phyloP scores from a whole-genome alignment of 2,113 vertebrate genomes.

The Formicarius rufipectus region DNA sequence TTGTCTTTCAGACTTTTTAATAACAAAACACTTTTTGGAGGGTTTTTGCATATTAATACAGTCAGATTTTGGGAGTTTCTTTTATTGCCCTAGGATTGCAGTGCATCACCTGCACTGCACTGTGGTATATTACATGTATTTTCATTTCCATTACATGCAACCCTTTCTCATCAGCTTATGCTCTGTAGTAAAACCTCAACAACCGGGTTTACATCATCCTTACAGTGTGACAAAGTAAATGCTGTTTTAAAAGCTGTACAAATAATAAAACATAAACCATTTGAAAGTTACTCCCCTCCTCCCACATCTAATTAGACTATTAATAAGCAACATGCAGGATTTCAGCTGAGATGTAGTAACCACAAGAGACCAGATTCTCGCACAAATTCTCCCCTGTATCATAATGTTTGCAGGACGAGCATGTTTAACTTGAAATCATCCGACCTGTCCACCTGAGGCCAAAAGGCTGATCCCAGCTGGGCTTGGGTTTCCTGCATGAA shows the following conservation, averaged over 20 bases:
- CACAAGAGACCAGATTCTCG: neutral
- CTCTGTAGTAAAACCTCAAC: neutral
- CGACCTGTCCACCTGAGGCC: neutral
- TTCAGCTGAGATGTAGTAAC: neutral
- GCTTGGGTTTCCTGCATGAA: neutral
- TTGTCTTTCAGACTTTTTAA: neutral
- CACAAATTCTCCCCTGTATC: neutral
- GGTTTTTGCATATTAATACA: neutral
- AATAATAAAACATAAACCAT: neutral
- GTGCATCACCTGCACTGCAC: neutral
- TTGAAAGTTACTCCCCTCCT: neutral
- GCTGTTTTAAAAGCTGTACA: neutral
- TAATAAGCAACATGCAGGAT: conserved; percentile 1
- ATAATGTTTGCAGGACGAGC: neutral
- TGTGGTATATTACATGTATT: neutral
- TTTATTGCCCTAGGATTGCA: neutral
- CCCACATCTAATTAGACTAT: neutral
- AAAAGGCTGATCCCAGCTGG: neutral
- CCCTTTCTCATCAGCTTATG: neutral
- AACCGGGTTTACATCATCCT: neutral
- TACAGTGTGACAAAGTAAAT: neutral
- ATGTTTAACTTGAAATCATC: neutral
- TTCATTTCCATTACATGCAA: neutral
- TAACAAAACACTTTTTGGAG: neutral
- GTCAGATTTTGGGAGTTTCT: neutral